A percentile compares a stretch with the other conserved stretches of the same genome.
These are phyloP conservation scores for Rana temporaria DNA, from an alignment of 2,113 vertebrate genomes.

Conservation along the genomic window DNA sequence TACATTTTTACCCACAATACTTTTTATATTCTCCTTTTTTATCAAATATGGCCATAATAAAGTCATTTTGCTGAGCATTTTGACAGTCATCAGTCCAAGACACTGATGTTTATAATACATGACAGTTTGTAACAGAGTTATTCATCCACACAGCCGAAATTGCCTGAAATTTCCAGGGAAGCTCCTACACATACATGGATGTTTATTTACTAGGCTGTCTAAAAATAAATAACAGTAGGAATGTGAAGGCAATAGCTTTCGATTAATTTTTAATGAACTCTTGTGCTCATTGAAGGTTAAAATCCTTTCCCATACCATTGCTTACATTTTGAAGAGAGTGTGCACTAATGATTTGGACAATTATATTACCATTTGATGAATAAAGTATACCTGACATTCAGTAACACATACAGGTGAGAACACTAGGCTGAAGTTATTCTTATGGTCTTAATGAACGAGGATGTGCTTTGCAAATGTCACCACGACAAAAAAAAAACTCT, in stretches of 20 bases:
- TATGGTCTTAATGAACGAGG: slow-evolving; percentile 14
- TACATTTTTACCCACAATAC: too few relatives aligned
- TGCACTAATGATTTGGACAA: slow-evolving; percentile 2
- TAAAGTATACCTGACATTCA: slow-evolving; percentile 37
- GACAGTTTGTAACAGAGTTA: not conserved
- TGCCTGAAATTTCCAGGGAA: slow-evolving; percentile 29
- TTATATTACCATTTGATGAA: slow-evolving; percentile 39
- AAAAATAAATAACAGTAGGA: slow-evolving; percentile 33
- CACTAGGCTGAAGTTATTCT: slow-evolving; percentile 6
- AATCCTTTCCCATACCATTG: slow-evolving; percentile 23
- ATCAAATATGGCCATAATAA: too few relatives aligned
- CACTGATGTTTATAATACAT: not conserved
- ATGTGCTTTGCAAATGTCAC: slow-evolving; percentile 45
- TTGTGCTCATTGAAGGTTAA: slow-evolving; percentile 47
- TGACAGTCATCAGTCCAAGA: too few relatives aligned
- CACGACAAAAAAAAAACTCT: not conserved
- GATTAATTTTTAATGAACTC: slow-evolving; percentile 40
- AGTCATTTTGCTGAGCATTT: too few relatives aligned
- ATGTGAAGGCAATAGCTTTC: slow-evolving; percentile 14
- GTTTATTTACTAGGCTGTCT: slow-evolving; percentile 16
- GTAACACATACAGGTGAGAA: not conserved
- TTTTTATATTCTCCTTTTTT: too few relatives aligned
- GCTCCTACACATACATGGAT: slow-evolving; percentile 4
- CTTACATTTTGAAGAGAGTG: slow-evolving; percentile 1
- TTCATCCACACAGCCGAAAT: slow-evolving; percentile 12